Base-by-base conservation (phyloP, 2,797 vertebrate species). In the Helostoma temminkii region DNA sequence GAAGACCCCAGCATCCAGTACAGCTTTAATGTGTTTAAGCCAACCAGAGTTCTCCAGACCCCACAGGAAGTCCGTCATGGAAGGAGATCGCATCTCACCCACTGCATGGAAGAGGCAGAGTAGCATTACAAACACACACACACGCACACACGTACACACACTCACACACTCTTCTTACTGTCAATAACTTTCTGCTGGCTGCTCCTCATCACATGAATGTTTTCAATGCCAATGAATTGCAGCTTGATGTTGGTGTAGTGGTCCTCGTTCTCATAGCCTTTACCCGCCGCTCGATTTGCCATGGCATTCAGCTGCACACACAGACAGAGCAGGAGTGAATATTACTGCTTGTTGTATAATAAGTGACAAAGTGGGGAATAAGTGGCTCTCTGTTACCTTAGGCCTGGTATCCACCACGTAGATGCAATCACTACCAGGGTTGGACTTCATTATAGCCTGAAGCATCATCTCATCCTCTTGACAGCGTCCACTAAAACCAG, bases 131-230 rank as follows among this genome's bases (percentile, higher is more conserved):
- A 32, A 61, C 42, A 58, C 9, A 46, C 28, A 21, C 19, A 5
- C 7, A 6, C 28, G 41, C 12, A 21, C 14, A 21, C 30, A 32
- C 2, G 46, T 14, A 52, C 14, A 54, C 6, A 49, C 21, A 21
- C 30, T 55, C 36, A 45, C 34, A 10, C 36, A 1, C 10, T 14
- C 25, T 12, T 16, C 32, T 1, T 91, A 98, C 97, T 95, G 74
- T 98, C 97, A 3, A 97, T 91, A 90, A 99, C 95, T 85, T 96
- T 98, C 89, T 99, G 97, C 80, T 98, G 96, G 82, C 98, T 99
- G 54, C 87, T 99, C 86, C 97, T 96, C 98, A 99, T 99, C 43
- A 99, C 97, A 1, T 99, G 97, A 76, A 98, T 98, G 87, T 99
- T 99, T 80, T 99, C 97, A 22, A 99, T 99, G 84, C 97, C 97